phyloP scores from a whole-genome alignment of 2,888 invertebrate species.

The Adineta ricciae region DNA sequence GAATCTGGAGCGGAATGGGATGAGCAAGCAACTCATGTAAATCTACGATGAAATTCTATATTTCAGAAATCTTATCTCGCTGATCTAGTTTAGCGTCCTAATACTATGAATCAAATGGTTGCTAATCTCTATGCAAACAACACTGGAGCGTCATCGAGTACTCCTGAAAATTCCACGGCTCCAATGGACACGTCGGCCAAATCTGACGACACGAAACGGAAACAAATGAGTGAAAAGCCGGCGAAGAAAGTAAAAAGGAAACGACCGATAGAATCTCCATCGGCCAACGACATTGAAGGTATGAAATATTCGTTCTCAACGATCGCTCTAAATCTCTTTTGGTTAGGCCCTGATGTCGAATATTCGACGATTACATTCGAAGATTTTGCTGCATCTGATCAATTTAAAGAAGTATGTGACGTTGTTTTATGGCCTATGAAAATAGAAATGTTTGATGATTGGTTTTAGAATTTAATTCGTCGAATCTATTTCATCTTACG shows the following conservation, averaged over 20 bases:
- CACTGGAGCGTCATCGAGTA: neutral
- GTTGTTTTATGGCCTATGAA: neutral
- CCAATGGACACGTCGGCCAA: neutral
- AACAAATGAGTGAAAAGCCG: neutral
- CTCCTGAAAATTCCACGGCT: neutral
- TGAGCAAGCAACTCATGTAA: neutral
- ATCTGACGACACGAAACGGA: neutral
- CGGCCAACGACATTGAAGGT: neutral
- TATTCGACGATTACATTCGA: constrained; percentile 56
- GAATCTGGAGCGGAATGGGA: constrained; percentile 1
- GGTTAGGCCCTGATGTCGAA: constrained; percentile 39
- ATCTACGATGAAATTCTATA: neutral
- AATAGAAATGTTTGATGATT: neutral
- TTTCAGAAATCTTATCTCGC: neutral
- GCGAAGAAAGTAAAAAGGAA: neutral
- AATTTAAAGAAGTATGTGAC: constrained; percentile 2
- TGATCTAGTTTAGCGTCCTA: constrained; percentile 12
- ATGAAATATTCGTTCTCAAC: neutral
- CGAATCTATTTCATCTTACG: constrained; percentile 74
- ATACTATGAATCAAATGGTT: constrained; percentile 21
- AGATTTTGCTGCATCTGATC: constrained; percentile 63
- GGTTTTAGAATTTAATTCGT: constrained; percentile 61
- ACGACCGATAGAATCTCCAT: neutral
- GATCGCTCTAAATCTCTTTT: neutral
- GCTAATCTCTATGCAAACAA: neutral